Evolutionary conservation across 23 tunicate species (phyloP).

Genomic region (Ciona savignyi): DNA sequence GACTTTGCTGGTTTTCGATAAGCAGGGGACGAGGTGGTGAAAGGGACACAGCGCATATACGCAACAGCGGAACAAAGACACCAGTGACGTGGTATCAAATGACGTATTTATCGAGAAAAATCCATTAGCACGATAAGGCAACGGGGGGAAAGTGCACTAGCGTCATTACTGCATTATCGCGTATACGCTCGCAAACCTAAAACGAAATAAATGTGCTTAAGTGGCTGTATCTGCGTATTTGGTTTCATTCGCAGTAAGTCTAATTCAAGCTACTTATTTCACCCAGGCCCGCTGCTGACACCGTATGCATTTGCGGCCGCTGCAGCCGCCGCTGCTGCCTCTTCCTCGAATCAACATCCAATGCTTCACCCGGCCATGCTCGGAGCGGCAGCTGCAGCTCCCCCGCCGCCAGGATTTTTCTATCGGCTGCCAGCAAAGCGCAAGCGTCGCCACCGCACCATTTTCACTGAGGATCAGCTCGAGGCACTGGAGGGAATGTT

Average conservation of each 20-base stretch:
- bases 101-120: constrained; percentile 1
- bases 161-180: not conserved
- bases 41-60: not conserved
- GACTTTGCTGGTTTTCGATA: not conserved
- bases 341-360: constrained; percentile 17
- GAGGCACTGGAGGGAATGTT: constrained; percentile 90
- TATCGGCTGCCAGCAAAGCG: constrained; percentile 93
- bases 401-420: constrained; percentile 85
- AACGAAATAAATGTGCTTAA: not conserved
- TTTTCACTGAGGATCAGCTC: constrained; percentile 90
- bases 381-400: constrained; percentile 26
- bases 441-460: constrained; percentile 91
- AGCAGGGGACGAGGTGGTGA: not conserved
- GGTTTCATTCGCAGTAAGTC: no score
- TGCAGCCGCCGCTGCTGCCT: constrained; percentile 82
- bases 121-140: not conserved
- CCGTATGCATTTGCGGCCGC: constrained; percentile 91
- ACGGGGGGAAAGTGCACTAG: not conserved
- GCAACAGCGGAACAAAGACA: not conserved
- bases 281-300: constrained; percentile 59
- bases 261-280: no score
- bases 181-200: not conserved
- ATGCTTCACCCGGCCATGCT: constrained; percentile 35
- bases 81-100: not conserved
- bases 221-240: not conserved